Base-by-base conservation (phyloP, 2,113 vertebrate species). In the Sterna hirundo region DNA sequence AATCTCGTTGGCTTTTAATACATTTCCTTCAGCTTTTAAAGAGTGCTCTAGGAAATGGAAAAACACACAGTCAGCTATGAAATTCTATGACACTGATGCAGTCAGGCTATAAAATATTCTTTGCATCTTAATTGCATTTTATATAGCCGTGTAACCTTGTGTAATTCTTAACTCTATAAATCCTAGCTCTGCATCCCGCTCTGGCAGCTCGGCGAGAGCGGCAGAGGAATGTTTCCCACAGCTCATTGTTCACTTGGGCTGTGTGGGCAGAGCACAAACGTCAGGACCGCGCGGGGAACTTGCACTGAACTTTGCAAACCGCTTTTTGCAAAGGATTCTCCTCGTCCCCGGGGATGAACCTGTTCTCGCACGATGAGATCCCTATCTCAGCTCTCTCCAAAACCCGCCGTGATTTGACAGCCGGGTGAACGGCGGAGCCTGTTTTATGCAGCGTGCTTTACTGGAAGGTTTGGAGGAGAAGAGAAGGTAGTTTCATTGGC, bases 121-220 rank as follows among this genome's bases (percentile, higher is more conserved):
- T 94, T 88, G 64, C 82, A 95, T 95, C 90, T 71, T 90, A 95
- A 96, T 95, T 96, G 90, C 94, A 88, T 96, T 97, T 96, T 97
- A 96, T 96, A 90, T 88, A 94, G 94, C 89, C 6, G 2, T 70
- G 90, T 95, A 97, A 96, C 96, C 95, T 86, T 91, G 87, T 96
- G 49, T 81, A 82, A 94, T 83, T 96, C 92, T 95, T 94, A 88
- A 64, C 70, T 97, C 89, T 86, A 68, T 96, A 96, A 97, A 95
- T 90, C 91, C 93, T 90, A 86, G 84, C 82, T 75, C 86, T 90
- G 87, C 89, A 95, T 91, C 83, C 94, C 42, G 27, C n/a, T 64
- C 87, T 81, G 71, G 58, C 94, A 74, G 88, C 94, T 82, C 22
- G 8, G 83, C 15, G 36, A 51, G 61, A n/a, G 79, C 29, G 2